A percentile compares a stretch with the other conserved stretches of the same genome.
phyloP scores from a whole-genome alignment of 2,113 vertebrate genomes.

The Corapipo altera region DNA sequence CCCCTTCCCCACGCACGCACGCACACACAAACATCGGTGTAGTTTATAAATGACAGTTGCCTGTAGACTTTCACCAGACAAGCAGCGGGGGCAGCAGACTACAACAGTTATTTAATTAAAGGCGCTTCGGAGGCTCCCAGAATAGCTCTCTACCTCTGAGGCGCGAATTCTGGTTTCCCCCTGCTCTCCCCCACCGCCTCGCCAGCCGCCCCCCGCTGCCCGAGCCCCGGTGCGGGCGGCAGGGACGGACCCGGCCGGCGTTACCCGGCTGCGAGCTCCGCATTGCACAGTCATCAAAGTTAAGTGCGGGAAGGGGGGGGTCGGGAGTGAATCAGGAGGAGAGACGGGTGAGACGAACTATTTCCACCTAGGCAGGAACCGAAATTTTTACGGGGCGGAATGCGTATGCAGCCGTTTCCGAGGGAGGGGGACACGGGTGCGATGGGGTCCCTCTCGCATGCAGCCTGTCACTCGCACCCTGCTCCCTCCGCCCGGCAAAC shows the following conservation, averaged over 20 bases:
- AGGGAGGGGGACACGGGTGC: background rate
- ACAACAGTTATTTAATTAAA: conserved; percentile 75
- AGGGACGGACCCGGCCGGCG: background rate
- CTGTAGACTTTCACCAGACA: conserved; percentile 70
- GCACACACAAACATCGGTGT: background rate
- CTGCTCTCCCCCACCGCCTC: background rate
- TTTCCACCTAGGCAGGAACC: background rate
- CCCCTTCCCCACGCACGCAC: background rate
- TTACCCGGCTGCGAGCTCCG: conserved; percentile 20
- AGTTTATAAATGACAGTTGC: conserved; percentile 71
- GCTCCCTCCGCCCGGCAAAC: background rate
- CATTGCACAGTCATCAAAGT: conserved; percentile 78
- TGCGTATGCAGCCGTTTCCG: conserved; percentile 42
- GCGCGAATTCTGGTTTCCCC: conserved; percentile 19
- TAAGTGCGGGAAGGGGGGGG: conserved; percentile 36
- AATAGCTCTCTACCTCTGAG: conserved; percentile 64
- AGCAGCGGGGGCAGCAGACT: conserved; percentile 78
- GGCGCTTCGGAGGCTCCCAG: conserved; percentile 49
- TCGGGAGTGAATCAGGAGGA: background rate
- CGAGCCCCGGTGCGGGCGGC: background rate
- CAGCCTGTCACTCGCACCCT: background rate
- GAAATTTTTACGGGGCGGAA: background rate
- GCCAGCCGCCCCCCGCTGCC: background rate
- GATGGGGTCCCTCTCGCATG: background rate
- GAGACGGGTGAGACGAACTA: background rate